Evolutionary conservation across 37 sponge, comb jelly and placozoan species (phyloP).

Genomic region (Spongilla lacustris): DNA sequence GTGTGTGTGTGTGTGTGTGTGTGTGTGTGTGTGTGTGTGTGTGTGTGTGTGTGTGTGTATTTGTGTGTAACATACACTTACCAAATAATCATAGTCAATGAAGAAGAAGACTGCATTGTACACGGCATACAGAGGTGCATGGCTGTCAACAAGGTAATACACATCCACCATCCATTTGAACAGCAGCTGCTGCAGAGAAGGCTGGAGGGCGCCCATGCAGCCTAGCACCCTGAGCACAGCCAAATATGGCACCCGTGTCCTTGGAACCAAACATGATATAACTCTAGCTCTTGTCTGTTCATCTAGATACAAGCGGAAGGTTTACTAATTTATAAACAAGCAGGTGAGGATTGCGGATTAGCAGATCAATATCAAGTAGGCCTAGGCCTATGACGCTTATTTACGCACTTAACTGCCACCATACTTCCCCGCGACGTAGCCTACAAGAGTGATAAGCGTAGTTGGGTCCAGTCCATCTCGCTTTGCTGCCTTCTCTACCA

Average conservation of each 20-base stretch:
- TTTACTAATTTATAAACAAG: too few relatives aligned
- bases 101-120: slow-evolving; percentile 40
- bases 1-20: background rate
- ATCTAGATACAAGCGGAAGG: background rate
- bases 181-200: slow-evolving; percentile 24
- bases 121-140: slow-evolving; percentile 12
- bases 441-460: slow-evolving; percentile 7
- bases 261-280: slow-evolving; percentile 49
- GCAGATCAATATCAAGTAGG: too few relatives aligned
- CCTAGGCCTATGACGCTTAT: too few relatives aligned
- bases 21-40: background rate
- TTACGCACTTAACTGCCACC: slow-evolving; percentile 7
- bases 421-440: slow-evolving; percentile 7
- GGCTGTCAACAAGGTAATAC: slow-evolving; percentile 38
- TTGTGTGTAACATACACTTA: background rate
- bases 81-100: slow-evolving; percentile 32
- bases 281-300: background rate
- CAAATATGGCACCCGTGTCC: slow-evolving; percentile 24
- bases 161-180: slow-evolving; percentile 54
- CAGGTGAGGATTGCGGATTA: too few relatives aligned
- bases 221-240: slow-evolving; percentile 25
- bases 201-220: slow-evolving; percentile 12
- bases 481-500: slow-evolving; percentile 8
- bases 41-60: too few relatives aligned
- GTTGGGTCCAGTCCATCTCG: slow-evolving; percentile 24